phyloP scores from a whole-genome alignment of 2,113 vertebrate genomes.

The Aspiorhynchus laticeps region DNA sequence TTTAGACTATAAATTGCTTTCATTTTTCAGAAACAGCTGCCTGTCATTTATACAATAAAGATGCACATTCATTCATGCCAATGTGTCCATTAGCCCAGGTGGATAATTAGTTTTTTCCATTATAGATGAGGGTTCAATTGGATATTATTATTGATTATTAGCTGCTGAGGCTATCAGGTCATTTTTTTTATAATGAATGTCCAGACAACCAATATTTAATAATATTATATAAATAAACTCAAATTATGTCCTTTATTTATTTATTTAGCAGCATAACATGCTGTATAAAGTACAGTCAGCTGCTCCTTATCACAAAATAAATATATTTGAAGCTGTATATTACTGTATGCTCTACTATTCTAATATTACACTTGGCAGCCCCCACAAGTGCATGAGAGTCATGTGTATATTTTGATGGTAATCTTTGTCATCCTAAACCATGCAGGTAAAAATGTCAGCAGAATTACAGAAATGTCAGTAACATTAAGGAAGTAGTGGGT shows the following conservation, averaged over 20 bases:
- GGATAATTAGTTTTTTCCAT: background rate
- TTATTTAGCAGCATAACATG: background rate
- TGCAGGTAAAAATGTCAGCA: constrained; percentile 41
- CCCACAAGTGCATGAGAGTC: background rate
- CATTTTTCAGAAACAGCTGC: background rate
- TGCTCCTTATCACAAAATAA: background rate
- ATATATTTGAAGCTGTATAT: background rate
- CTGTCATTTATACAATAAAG: constrained; percentile 9
- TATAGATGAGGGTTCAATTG: background rate
- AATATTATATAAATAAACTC: background rate
- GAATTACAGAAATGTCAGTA: constrained; percentile 47
- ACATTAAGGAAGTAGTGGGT: constrained; percentile 35
- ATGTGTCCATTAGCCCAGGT: background rate
- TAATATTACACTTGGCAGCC: background rate
- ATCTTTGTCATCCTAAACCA: background rate
- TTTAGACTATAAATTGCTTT: too few species aligned
- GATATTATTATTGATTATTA: background rate
- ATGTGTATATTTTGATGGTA: background rate
- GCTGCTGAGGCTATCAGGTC: background rate
- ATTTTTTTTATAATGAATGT: background rate
- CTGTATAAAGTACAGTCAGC: background rate
- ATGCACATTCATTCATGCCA: background rate
- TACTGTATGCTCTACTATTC: background rate
- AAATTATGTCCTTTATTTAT: background rate
- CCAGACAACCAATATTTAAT: background rate